Base-by-base conservation (phyloP, 2,888 invertebrate genomes). In the Orchesellides sinensis region DNA sequence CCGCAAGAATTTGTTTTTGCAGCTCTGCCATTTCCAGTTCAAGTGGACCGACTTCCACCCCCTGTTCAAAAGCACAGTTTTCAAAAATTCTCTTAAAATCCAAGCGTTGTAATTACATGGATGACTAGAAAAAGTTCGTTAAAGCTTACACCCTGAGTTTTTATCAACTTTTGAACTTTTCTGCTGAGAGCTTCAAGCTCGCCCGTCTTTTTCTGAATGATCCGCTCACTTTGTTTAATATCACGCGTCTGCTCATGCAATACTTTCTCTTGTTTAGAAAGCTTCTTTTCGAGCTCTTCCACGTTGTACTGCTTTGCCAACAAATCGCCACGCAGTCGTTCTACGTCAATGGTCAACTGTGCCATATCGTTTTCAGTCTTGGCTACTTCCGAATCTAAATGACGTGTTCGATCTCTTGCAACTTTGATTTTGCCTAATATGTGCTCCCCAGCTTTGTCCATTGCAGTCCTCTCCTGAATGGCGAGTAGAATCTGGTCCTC, bases 391-490 rank as follows among this genome's bases (percentile, higher is more conserved):
- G 66, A 63, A 90, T 94, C 94, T 91, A 92, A 90, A 88, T 91
- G 91, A 75, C 91, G 90, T 0, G 91, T 90, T 89, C 91, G 89
- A 65, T 92, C 91, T 52, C 92, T 89, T 90, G 92, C 91, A 85
- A 91, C 91, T 88, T 90, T 91, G 47, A 88, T 87, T 40, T 86
- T 82, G 5, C 69, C 35, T 19, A 89, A 93, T 90, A 92, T 87
- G 85, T 90, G 89, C 59, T 89, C 89, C 3, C 93, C 92, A 0
- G 93, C 93, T 88, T 95, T 95, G 87, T 94, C 94, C 54, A 93
- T 93, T 4, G 93, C 92, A 4, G 94, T 89, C 88, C 94, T 93
- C 12, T 94, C 93, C 88, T 95, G 94, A 0, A 95, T 90, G 79
- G 93, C 92, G 21, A 90, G 89, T 5, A 95, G 89, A 32, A 95